Evolutionary conservation across 2,797 vertebrate species (phyloP).

Genomic region (Hydrophis major): DNA sequence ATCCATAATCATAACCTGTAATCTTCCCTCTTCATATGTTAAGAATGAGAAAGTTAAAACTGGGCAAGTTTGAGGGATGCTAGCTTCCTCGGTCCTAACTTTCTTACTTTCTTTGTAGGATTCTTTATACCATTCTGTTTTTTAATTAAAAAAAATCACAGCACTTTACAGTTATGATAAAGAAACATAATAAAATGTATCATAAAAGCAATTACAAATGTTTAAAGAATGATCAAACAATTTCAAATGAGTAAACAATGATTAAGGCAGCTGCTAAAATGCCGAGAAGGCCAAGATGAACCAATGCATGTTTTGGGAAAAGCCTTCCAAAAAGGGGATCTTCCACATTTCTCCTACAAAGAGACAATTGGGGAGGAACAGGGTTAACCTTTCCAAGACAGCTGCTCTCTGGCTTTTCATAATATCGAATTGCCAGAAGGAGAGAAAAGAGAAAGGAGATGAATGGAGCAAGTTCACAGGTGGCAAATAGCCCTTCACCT

Average conservation of each 20-base stretch:
- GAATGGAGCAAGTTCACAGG: not conserved
- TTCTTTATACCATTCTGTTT: not conserved
- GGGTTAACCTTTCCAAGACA: not conserved
- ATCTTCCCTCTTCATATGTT: not conserved
- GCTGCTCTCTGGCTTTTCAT: not conserved
- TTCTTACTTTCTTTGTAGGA: not conserved
- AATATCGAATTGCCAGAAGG: not conserved
- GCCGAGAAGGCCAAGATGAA: not conserved
- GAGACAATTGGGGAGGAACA: not conserved
- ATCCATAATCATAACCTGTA: not conserved
- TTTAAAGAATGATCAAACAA: not conserved
- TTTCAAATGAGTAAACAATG: not conserved
- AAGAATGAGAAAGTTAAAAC: not conserved
- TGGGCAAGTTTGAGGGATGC: not conserved
- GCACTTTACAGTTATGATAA: not conserved
- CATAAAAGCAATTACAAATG: not conserved
- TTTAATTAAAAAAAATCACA: not conserved
- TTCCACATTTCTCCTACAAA: not conserved
- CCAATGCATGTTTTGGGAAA: not conserved
- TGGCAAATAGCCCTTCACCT: not conserved
- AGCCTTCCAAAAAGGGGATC: not conserved
- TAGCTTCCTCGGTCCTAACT: not conserved
- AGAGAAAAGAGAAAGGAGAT: not conserved
- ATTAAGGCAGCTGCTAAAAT: not conserved
- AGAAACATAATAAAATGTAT: not conserved